These are phyloP conservation scores for Belonocnema kinseyi DNA, from an alignment of 1,140 invertebrate species.

Conservation along the genomic window DNA sequence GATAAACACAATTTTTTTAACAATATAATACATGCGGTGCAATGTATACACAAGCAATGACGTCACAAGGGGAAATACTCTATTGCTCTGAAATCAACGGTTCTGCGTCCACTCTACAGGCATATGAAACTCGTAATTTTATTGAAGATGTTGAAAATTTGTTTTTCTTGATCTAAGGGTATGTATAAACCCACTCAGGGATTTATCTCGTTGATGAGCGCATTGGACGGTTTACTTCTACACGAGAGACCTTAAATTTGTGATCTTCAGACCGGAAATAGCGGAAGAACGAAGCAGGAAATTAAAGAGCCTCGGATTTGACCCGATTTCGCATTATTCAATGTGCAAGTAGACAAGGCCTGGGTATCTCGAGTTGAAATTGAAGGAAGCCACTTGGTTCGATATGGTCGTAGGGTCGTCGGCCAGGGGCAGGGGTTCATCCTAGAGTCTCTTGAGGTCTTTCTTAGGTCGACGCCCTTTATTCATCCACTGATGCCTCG, in stretches of 20 bases:
- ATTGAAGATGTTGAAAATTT: too few species aligned
- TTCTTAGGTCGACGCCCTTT: slow-evolving; percentile 17
- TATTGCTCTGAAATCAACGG: too few species aligned
- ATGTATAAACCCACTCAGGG: neutral
- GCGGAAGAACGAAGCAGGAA: slow-evolving; percentile 46
- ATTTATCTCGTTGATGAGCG: slow-evolving; percentile 49
- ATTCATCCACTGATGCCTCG: neutral
- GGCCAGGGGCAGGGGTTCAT: neutral
- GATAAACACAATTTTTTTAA: too few species aligned
- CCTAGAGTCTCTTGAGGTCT: neutral
- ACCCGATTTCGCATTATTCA: slow-evolving; percentile 43
- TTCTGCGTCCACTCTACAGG: too few species aligned
- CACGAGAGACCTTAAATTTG: slow-evolving; percentile 53
- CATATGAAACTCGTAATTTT: too few species aligned
- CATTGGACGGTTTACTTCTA: slow-evolving; percentile 50
- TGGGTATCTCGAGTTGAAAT: slow-evolving; percentile 49
- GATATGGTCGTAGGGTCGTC: slow-evolving; percentile 12
- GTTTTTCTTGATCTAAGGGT: too few species aligned
- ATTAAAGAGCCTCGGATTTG: slow-evolving; percentile 51
- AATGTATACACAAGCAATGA: too few species aligned
- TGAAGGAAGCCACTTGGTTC: slow-evolving; percentile 21
- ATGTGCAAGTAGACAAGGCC: slow-evolving; percentile 38
- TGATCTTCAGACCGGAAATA: slow-evolving; percentile 45
- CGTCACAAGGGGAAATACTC: too few species aligned
- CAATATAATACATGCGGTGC: too few species aligned